These are phyloP conservation scores for Anoplophora glabripennis DNA, from an alignment of 1,140 invertebrate genomes.

Conservation along the genomic window DNA sequence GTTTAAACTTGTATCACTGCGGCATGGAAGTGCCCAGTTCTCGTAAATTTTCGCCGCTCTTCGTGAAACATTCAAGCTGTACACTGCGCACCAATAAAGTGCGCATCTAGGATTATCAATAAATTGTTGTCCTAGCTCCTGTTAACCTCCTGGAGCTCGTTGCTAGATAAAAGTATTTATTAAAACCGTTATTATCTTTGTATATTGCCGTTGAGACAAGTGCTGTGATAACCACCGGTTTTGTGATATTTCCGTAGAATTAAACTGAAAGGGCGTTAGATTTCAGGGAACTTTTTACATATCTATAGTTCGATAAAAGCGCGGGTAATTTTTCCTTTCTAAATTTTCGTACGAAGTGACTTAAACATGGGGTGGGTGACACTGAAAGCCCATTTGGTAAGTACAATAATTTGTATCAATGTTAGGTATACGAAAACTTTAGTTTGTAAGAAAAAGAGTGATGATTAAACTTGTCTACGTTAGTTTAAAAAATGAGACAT, in stretches of 20 bases:
- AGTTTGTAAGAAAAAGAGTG: no score
- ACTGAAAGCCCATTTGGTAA: conserved; percentile 52
- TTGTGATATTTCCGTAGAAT: conserved; percentile 5
- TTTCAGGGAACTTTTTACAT: no score
- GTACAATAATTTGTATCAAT: conserved; percentile 17
- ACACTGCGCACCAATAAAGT: conserved; percentile 19
- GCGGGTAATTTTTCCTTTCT: no score
- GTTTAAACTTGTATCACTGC: no score
- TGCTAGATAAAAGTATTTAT: neutral
- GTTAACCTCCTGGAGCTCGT: conserved; percentile 8
- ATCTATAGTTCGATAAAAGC: no score
- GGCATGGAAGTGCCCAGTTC: conserved; percentile 6
- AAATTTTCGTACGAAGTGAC: neutral
- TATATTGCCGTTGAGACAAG: no score
- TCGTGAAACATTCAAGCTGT: conserved; percentile 12
- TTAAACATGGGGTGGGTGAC: conserved; percentile 51
- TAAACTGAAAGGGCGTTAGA: no score
- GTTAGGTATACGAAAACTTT: no score
- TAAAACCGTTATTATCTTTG: no score
- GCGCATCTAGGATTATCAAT: conserved; percentile 38
- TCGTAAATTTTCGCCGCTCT: conserved; percentile 14
- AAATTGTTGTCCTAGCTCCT: conserved; percentile 23
- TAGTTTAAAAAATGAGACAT: no score
- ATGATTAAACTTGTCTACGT: no score
- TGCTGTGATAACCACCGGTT: conserved; percentile 6